Evolutionary conservation across 2,113 vertebrate species (phyloP).

Genomic region (Neolamprologus modestus): DNA sequence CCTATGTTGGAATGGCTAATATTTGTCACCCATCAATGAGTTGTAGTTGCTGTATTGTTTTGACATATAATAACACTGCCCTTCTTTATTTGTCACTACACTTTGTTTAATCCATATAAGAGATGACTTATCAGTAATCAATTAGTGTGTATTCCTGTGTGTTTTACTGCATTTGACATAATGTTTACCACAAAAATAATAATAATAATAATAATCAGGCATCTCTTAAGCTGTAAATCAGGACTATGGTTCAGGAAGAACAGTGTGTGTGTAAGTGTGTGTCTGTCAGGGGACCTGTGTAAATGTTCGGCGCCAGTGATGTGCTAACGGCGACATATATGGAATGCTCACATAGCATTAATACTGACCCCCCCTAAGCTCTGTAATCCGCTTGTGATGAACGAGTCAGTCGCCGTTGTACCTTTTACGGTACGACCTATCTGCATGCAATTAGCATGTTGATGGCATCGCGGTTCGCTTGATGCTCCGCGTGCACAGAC

Average conservation of each 20-base stretch:
- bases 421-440: not conserved
- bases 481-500: not conserved
- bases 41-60: not conserved
- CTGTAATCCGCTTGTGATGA: constrained; percentile 40
- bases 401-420: not conserved
- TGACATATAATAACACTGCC: not conserved
- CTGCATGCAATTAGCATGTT: constrained; percentile 52
- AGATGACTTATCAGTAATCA: not conserved
- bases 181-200: not conserved
- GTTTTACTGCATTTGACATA: not conserved
- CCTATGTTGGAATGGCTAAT: not conserved
- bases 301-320: not conserved
- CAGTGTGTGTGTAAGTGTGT: not conserved
- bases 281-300: not conserved
- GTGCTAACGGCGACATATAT: constrained; percentile 20
- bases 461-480: not conserved
- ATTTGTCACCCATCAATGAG: not conserved
- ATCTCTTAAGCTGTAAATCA: not conserved
- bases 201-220: not conserved
- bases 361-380: constrained; percentile 33
- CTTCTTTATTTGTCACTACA: not conserved
- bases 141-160: not conserved
- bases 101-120: not conserved
- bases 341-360: constrained; percentile 5
- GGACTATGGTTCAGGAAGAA: not conserved